phyloP scores from a whole-genome alignment of 2,888 invertebrate species.

The Meta bourneti region DNA sequence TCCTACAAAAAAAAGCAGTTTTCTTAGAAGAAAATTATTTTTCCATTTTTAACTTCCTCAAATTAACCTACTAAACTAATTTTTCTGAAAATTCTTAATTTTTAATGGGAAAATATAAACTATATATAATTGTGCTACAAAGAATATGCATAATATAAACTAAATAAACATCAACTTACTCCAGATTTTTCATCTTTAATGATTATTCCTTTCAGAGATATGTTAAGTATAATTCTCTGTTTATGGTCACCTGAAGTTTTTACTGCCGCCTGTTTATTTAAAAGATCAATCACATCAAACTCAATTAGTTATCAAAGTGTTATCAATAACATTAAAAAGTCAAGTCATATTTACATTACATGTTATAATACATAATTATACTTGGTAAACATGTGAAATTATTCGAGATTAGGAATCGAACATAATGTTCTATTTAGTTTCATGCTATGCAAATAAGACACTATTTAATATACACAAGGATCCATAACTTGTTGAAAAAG shows the following conservation, averaged over 20 bases:
- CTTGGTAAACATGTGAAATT: too few relatives aligned
- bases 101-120: not conserved
- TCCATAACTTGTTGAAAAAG: too few relatives aligned
- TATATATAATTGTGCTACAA: not conserved
- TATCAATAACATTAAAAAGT: too few relatives aligned
- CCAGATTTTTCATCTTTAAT: slow-evolving; percentile 96
- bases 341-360: too few relatives aligned
- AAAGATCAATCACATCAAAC: too few relatives aligned
- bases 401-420: too few relatives aligned
- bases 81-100: not conserved
- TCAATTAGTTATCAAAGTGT: too few relatives aligned
- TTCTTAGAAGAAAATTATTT: not conserved
- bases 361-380: too few relatives aligned
- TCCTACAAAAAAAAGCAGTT: slow-evolving; percentile 83
- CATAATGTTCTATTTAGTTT: too few relatives aligned
- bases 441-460: too few relatives aligned
- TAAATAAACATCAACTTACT: slow-evolving; percentile 26
- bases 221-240: slow-evolving; percentile 95
- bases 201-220: slow-evolving; percentile 96
- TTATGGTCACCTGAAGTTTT: slow-evolving; percentile 94
- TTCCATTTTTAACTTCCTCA: not conserved
- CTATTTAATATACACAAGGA: too few relatives aligned
- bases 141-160: not conserved
- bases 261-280: slow-evolving; percentile 57
- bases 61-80: not conserved